These are phyloP conservation scores for Naso thynnoides DNA, from an alignment of 2,797 vertebrate genomes.

Conservation along the genomic window DNA sequence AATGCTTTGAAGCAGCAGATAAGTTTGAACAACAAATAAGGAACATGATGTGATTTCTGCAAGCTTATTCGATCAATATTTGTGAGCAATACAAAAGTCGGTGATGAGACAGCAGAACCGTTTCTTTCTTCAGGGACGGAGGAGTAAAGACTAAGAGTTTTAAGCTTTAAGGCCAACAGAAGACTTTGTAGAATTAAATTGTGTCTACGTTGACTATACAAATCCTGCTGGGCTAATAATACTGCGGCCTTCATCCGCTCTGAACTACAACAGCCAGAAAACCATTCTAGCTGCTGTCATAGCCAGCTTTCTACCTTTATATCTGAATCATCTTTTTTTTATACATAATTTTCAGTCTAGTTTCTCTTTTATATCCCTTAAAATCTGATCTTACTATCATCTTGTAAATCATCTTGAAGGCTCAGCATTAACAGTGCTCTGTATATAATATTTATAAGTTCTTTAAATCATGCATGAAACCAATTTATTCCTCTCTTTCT, in stretches of 20 bases:
- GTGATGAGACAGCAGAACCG: neutral
- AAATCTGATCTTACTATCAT: neutral
- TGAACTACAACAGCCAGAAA: constrained; percentile 15
- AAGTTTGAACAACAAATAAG: neutral
- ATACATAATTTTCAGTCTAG: neutral
- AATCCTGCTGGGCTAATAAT: constrained; percentile 20
- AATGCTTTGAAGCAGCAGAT: neutral
- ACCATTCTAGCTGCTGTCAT: constrained; percentile 9
- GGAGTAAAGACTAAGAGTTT: constrained; percentile 18
- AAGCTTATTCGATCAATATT: constrained; percentile 30
- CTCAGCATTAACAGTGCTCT: constrained; percentile 1
- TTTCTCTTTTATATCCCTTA: constrained; percentile 11
- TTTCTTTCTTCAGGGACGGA: constrained; percentile 10
- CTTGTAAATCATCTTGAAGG: constrained; percentile 20
- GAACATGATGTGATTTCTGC: constrained; percentile 2
- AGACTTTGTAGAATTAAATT: constrained; percentile 15
- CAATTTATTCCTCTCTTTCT: constrained; percentile 1
- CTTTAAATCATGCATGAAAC: constrained; percentile 23
- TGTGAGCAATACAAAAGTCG: neutral
- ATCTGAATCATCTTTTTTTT: constrained; percentile 13
- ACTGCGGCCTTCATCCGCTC: constrained; percentile 15
- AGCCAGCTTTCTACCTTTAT: neutral
- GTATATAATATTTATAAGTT: constrained; percentile 5
- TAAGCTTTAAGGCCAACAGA: constrained; percentile 17
- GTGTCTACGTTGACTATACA: constrained; percentile 14